phyloP scores from a whole-genome alignment of 2,797 vertebrate species.

The Pelochelys cantorii region DNA sequence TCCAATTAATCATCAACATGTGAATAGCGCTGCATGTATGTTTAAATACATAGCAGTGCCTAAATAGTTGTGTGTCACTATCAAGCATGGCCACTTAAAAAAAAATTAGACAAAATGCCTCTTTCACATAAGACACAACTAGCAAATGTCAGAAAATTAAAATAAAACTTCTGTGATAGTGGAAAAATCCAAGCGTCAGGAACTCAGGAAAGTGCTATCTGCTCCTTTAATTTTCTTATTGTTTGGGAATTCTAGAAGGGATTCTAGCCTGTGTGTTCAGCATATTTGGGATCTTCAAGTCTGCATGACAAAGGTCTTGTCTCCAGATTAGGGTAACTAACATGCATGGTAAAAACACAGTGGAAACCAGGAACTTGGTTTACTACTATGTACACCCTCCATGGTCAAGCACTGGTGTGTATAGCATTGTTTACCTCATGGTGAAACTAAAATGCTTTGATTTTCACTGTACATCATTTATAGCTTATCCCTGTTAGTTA shows the following conservation, averaged over 20 bases:
- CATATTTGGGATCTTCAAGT: background rate
- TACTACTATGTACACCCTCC: background rate
- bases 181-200: background rate
- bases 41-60: constrained; percentile 50
- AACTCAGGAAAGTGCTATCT: constrained; percentile 7
- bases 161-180: constrained; percentile 14
- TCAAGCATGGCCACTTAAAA: constrained; percentile 9
- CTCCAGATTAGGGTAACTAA: background rate
- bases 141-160: background rate
- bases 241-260: background rate
- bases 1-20: constrained; percentile 39
- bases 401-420: background rate
- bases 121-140: constrained; percentile 29
- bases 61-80: constrained; percentile 15
- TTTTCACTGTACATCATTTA: background rate
- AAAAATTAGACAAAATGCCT: constrained; percentile 6
- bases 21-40: constrained; percentile 17
- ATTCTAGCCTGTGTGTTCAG: background rate
- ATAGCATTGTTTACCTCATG: background rate
- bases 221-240: background rate
- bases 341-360: background rate
- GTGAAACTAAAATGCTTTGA: background rate
- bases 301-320: too few relatives aligned
- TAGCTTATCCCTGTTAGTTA: background rate
- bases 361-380: background rate